A percentile compares a stretch with the other conserved stretches of the same genome.
Evolutionary conservation across 1,140 invertebrate genomes (phyloP).

Genomic region (Mercenaria mercenaria): DNA sequence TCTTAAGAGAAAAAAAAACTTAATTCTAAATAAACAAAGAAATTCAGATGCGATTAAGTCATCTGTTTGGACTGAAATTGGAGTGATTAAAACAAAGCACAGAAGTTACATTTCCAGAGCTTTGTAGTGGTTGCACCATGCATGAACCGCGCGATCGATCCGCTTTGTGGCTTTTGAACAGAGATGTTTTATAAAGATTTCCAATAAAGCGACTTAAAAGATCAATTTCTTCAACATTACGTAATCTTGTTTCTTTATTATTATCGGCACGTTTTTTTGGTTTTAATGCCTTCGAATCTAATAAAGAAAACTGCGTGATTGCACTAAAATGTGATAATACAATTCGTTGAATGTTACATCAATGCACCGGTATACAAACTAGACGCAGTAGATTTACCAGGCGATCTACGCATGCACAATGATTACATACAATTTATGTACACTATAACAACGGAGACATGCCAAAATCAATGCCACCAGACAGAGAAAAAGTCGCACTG

Average conservation of each 20-base stretch:
- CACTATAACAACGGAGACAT: too few species aligned
- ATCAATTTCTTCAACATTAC: background rate
- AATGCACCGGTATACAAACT: too few species aligned
- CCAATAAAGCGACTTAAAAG: background rate
- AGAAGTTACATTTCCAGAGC: background rate
- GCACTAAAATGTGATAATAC: too few species aligned
- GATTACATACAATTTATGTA: too few species aligned
- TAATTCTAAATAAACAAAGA: background rate
- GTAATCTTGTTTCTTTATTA: background rate
- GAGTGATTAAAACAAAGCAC: background rate
- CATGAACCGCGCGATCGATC: background rate
- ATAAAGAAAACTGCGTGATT: too few species aligned
- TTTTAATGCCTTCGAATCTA: background rate
- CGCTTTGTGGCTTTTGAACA: background rate
- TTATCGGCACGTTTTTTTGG: background rate
- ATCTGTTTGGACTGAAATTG: background rate
- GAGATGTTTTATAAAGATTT: background rate
- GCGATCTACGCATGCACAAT: too few species aligned
- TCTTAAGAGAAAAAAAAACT: background rate
- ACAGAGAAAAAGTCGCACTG: too few species aligned
- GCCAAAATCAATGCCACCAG: too few species aligned
- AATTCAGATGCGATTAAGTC: background rate
- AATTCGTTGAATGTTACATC: too few species aligned
- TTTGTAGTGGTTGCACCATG: background rate
- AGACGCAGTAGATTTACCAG: too few species aligned